Conservation (phyloP, 2,797 vertebrate genomes). For the Mormyrus proboscirostris region DNA sequence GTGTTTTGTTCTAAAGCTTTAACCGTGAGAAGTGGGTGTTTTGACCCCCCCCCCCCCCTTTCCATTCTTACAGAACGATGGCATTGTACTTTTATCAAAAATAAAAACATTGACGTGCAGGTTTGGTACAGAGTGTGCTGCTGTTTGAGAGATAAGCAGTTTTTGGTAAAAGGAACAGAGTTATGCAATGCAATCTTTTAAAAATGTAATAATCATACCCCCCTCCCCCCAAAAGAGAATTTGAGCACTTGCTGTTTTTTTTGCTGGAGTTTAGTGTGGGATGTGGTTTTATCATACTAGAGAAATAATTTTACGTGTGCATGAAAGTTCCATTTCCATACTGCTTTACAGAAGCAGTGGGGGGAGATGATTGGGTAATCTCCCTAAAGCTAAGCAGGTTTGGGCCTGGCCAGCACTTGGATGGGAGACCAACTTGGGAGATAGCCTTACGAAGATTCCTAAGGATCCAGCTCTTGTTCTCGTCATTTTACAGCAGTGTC, state of each 20-base stretch:
- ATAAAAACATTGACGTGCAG: neutral
- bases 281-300: neutral
- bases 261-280: neutral
- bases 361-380: too few relatives aligned
- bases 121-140: neutral
- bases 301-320: too few relatives aligned
- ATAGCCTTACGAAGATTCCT: too few relatives aligned
- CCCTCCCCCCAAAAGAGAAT: neutral
- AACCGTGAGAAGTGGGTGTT: neutral
- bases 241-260: neutral
- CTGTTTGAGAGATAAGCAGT: neutral
- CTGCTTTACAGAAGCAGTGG: too few relatives aligned
- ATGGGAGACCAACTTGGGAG: too few relatives aligned
- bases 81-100: neutral
- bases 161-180: neutral
- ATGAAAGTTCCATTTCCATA: too few relatives aligned
- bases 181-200: neutral
- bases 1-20: conserved; percentile 18
- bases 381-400: too few relatives aligned
- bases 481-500: too few relatives aligned
- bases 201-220: neutral
- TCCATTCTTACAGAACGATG: neutral
- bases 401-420: too few relatives aligned
- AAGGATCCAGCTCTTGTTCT: too few relatives aligned
- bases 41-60: neutral